Conservation (phyloP, 2,888 invertebrate species). For the Papilio gigon region DNA sequence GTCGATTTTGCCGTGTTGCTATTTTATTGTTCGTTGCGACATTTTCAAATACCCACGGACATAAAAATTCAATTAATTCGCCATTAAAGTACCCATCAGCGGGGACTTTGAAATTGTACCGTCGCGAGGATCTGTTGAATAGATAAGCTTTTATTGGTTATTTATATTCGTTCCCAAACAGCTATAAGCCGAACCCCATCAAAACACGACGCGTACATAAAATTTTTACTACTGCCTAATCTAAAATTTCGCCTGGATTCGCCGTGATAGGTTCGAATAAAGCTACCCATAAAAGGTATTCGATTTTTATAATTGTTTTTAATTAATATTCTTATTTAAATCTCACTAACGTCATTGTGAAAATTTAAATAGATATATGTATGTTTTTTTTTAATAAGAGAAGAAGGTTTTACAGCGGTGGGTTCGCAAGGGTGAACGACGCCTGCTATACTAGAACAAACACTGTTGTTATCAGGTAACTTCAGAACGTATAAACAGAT, state of each 20-base stretch:
- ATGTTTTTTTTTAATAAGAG: too few species aligned
- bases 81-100: slow-evolving; percentile 67
- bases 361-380: too few species aligned
- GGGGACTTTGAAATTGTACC: slow-evolving; percentile 42
- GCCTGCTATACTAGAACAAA: too few species aligned
- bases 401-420: too few species aligned
- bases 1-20: slow-evolving; percentile 16
- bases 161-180: slow-evolving; percentile 47
- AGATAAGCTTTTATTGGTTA: slow-evolving; percentile 47
- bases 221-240: slow-evolving; percentile 70
- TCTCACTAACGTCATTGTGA: too few species aligned
- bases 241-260: slow-evolving; percentile 76
- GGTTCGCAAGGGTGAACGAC: too few species aligned
- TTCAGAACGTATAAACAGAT: too few species aligned
- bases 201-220: slow-evolving; percentile 62
- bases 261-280: slow-evolving; percentile 55
- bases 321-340: background rate
- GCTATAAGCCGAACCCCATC: slow-evolving; percentile 52
- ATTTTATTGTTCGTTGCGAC: slow-evolving; percentile 21
- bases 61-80: slow-evolving; percentile 69
- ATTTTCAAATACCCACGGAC: slow-evolving; percentile 45
- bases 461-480: too few species aligned
- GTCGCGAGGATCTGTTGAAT: slow-evolving; percentile 21
- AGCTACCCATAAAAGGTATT: slow-evolving; percentile 49
- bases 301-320: background rate